Base-by-base conservation (phyloP, 2,113 vertebrate species). In the Gymnorhina tibicen region DNA sequence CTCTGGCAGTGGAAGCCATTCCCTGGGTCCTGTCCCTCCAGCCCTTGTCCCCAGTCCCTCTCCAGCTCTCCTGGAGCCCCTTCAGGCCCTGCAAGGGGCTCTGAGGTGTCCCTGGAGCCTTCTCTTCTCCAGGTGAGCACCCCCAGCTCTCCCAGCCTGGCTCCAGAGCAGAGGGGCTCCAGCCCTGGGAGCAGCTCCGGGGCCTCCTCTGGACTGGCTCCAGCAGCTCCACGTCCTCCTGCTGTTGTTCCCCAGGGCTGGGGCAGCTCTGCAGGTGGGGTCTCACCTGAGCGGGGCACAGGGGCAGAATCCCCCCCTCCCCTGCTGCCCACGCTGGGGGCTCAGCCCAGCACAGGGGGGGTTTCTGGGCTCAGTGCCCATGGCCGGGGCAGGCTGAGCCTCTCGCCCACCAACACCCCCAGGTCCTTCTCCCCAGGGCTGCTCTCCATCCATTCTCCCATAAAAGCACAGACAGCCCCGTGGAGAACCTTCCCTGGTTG, bases 391-490 rank as follows among this genome's bases (percentile, higher is more conserved):
- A 62, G 35, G 20, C 2, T 62, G 30, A 64, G 75, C 26, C 27
- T 49, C 76, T 64, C 58, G 7, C 21, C 47, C 85, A n/a, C 66
- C 75, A n/a, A 15, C 56, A 42, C 2, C 42, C 37, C 67, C 42
- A 37, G 2, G 2, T 20, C 32, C 52, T 64, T 55, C 64, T 70
- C 32, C 56, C 13, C 52, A 74, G 37, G 28, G 52, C 52, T 59
- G 77, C 3, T 46, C 44, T 0, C 4, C 1, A 46, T 19, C 46
- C 7, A 0, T 30, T 41, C 41, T 62, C 30, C 76, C 28, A 10
- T 22, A 16, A 47, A 56, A 0, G 1, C 11, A 1, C 18, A 16
- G 56, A 26, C 21, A 53, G n/a, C n/a, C 32, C n/a, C 0, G 0
- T 0, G 22, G 20, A 67, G 50, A 91, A 41, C 28, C 58, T 66